These are phyloP conservation scores for Phataginus tetradactyla DNA, from an alignment of 2,797 vertebrate species.

Conservation along the genomic window DNA sequence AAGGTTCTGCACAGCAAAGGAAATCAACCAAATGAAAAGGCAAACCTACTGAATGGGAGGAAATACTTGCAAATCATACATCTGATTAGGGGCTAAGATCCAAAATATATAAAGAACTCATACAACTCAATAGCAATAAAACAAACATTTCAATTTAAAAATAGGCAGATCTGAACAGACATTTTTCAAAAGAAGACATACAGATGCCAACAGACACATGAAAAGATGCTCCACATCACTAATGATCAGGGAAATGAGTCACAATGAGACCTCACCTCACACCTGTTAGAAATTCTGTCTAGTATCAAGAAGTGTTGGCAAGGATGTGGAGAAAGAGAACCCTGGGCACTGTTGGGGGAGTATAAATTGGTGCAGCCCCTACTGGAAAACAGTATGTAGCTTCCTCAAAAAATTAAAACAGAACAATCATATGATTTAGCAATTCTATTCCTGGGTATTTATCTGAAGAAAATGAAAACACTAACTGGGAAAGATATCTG, in stretches of 20 bases:
- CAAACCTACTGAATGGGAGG: too few relatives aligned
- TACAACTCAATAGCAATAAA: neutral
- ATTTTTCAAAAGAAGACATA: neutral
- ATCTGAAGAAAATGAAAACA: neutral
- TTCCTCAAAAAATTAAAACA: neutral
- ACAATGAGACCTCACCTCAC: neutral
- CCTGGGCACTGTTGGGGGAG: neutral
- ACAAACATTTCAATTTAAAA: neutral
- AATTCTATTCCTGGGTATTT: neutral
- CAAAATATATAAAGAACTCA: neutral
- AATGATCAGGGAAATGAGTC: neutral
- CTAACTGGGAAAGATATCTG: neutral
- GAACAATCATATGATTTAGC: accelerated
- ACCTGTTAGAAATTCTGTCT: neutral
- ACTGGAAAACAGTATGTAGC: neutral
- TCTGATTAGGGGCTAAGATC: neutral
- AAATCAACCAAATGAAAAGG: neutral
- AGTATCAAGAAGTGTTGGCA: accelerated
- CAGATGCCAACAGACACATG: neutral
- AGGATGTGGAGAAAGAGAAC: neutral
- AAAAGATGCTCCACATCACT: neutral
- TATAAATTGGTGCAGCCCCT: neutral
- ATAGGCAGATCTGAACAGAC: neutral
- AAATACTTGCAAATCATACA: neutral
- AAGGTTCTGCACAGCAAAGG: neutral